These are phyloP conservation scores for Oscheius myriophilus DNA, from an alignment of 2,888 invertebrate genomes.

Conservation along the genomic window DNA sequence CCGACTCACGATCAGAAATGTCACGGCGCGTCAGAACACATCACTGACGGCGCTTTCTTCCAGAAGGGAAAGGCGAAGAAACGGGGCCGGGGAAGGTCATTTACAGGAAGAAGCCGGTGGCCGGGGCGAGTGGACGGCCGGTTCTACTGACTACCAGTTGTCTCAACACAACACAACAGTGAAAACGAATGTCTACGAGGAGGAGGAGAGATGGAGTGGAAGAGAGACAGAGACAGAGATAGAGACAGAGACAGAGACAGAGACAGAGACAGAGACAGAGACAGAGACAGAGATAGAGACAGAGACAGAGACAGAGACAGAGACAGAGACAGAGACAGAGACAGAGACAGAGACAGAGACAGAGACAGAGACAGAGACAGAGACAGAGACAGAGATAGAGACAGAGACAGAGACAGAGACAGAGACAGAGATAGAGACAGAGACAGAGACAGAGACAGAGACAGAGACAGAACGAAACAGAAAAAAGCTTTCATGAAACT, in stretches of 20 bases:
- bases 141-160: slow-evolving; percentile 22
- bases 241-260: background rate
- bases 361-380: background rate
- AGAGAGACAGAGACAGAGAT: background rate
- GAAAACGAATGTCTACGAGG: slow-evolving; percentile 4
- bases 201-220: slow-evolving; percentile 7
- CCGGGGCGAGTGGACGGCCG: slow-evolving; percentile 11
- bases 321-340: background rate
- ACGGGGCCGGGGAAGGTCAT: slow-evolving; percentile 13
- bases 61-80: background rate
- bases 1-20: too few species aligned
- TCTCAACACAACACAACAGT: slow-evolving; percentile 13
- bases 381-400: background rate
- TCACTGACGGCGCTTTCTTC: too few species aligned
- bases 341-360: background rate
- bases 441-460: slow-evolving; percentile 7
- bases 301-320: slow-evolving; percentile 5
- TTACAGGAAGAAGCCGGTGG: slow-evolving; percentile 5
- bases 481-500: background rate
- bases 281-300: background rate
- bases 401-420: slow-evolving; percentile 10
- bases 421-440: slow-evolving; percentile 1
- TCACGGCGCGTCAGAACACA: too few species aligned
- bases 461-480: background rate
- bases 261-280: background rate